These are phyloP conservation scores for Conus canariensis DNA, from an alignment of 2,888 invertebrate genomes.

Conservation along the genomic window DNA sequence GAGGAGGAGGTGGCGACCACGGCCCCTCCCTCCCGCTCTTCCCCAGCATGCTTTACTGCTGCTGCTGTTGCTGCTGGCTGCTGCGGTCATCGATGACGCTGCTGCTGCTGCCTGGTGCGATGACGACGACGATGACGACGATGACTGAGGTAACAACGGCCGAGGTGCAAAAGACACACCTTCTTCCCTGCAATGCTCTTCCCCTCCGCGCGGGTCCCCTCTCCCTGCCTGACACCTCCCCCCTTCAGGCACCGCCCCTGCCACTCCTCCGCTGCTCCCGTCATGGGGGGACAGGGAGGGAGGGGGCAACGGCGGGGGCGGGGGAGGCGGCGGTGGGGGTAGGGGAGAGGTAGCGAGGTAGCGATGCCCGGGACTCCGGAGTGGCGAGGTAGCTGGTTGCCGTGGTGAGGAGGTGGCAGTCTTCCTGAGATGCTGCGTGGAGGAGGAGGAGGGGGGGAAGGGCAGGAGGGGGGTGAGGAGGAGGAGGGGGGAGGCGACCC, in stretches of 20 bases:
- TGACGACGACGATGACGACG: slow-evolving; percentile 12
- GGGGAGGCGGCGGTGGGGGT: slow-evolving; percentile 1
- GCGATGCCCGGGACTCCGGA: slow-evolving; percentile 36
- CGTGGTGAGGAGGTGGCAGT: slow-evolving; percentile 44
- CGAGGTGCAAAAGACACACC: slow-evolving; percentile 39
- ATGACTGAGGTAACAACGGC: slow-evolving; percentile 43
- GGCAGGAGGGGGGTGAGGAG: not conserved
- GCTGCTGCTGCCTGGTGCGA: slow-evolving; percentile 41
- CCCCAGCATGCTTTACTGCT: not conserved
- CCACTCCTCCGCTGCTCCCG: not conserved
- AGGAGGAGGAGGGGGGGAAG: not conserved
- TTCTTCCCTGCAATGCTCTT: slow-evolving; percentile 19
- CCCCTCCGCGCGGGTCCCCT: not conserved
- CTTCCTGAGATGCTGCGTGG: slow-evolving; percentile 46
- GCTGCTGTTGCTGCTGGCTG: slow-evolving; percentile 20
- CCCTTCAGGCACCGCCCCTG: not conserved
- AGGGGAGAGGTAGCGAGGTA: slow-evolving; percentile 21
- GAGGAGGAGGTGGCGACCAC: not conserved
- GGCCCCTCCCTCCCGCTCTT: too few relatives aligned
- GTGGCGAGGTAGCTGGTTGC: slow-evolving; percentile 44
- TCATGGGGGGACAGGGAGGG: slow-evolving; percentile 8
- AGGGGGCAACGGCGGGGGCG: slow-evolving; percentile 23
- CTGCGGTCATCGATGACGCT: slow-evolving; percentile 11
- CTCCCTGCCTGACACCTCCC: not conserved
- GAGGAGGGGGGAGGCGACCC: not conserved